Base-by-base conservation (phyloP, 2,113 vertebrate genomes). In the Conger conger region DNA sequence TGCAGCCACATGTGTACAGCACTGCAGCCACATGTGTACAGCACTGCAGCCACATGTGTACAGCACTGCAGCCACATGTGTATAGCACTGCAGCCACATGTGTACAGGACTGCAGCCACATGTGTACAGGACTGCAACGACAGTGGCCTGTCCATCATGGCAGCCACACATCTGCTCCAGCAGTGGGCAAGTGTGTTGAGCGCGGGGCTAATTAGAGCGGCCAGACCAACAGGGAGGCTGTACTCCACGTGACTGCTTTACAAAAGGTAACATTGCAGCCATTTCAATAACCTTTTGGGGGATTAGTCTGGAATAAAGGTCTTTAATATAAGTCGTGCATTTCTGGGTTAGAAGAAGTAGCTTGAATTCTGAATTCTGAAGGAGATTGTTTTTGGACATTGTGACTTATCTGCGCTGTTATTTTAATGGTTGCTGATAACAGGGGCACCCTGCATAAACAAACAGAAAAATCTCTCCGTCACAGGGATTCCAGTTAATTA, bases 401-500 rank as follows among this genome's bases (percentile, higher is more conserved):
- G 33, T 37, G 76, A 20, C 76, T 37, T 18, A 18, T 38, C 36
- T 9, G 1, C 5, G 1, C 13, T 78, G 35, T 20, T 6, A 17
- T 33, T 38, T 16, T 38, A 36, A 78, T 23, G 37, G 33, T 35
- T 35, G 37, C 76, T 7, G 36, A 18, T 23, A 37, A 78, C 33
- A 18, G 76, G 76, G 33, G 38, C 35, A 20, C 35, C 76, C 23
- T 37, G 35, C 17, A 18, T 78, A 18, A 73, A 33, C 7, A 73
- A 33, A 27, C 27, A 68, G n/a, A 68, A n/a, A 3, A 68, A 27
- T 20, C 27, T 8, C 68, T 73, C 68, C 6, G n/a, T 73, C 68
- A 73, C 68, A 15, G 68, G 68, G 68, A 73, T 33, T 73, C 68
- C 68, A 73, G 68, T 33, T 73, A 73, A 73, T 78, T 37, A 78